Evolutionary conservation across 2,113 vertebrate species (phyloP).

Genomic region (Leptosomus discolor): DNA sequence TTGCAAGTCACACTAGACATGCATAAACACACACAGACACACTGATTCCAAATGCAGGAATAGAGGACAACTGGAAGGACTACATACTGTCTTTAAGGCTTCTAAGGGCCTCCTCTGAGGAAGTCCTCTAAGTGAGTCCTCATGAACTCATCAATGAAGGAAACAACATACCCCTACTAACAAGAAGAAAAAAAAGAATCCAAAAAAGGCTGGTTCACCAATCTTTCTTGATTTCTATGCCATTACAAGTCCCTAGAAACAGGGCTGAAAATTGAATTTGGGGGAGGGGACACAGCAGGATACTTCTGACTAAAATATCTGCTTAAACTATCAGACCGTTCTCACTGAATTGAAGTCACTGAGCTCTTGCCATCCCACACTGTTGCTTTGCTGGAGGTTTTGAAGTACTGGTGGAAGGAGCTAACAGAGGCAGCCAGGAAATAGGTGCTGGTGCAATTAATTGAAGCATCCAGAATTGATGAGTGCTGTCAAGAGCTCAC

Average conservation of each 20-base stretch:
- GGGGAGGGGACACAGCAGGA: neutral
- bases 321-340: neutral
- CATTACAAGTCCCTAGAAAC: neutral
- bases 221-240: neutral
- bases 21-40: accelerated
- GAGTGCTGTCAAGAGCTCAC: constrained; percentile 45
- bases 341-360: neutral
- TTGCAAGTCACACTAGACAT: neutral
- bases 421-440: neutral
- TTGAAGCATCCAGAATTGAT: constrained; percentile 50
- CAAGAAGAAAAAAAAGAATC: neutral
- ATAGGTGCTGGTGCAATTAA: constrained; percentile 45
- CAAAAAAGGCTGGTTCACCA: accelerated
- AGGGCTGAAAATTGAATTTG: neutral
- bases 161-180: neutral
- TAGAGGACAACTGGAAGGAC: neutral
- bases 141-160: neutral
- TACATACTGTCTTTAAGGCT: neutral
- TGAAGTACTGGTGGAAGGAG: neutral
- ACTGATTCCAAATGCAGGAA: neutral
- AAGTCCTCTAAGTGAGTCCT: too few species aligned
- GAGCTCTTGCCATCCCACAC: neutral
- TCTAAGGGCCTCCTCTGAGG: too few species aligned
- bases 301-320: neutral
- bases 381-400: neutral